phyloP scores from a whole-genome alignment of 2,797 vertebrate species.

The Neopelma chrysocephalum region DNA sequence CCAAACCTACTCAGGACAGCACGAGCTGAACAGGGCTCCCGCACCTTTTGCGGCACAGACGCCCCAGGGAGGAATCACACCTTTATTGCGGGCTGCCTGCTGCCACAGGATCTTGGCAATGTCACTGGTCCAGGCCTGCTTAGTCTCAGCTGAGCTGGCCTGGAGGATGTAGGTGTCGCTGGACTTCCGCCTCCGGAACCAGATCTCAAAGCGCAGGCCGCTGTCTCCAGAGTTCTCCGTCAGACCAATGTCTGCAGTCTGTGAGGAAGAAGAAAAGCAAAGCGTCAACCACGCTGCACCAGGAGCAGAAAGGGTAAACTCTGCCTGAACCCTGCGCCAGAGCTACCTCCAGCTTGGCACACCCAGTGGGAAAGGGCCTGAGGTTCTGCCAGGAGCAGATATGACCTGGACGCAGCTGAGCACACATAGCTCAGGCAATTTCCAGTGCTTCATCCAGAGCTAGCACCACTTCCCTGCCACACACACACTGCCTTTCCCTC shows the following conservation, averaged over 20 bases:
- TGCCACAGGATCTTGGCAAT: constrained; percentile 92
- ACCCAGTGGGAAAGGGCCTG: neutral
- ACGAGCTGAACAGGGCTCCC: neutral
- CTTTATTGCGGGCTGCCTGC: constrained; percentile 93
- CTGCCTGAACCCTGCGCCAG: neutral
- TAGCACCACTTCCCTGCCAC: neutral
- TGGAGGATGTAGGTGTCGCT: constrained; percentile 91
- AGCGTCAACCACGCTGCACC: neutral
- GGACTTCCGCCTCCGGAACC: constrained; percentile 92
- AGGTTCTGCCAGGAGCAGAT: neutral
- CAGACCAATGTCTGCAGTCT: constrained; percentile 96
- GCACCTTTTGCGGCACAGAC: constrained; percentile 19
- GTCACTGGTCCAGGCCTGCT: constrained; percentile 89
- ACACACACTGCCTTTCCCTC: neutral
- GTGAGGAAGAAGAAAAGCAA: neutral
- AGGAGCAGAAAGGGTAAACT: neutral
- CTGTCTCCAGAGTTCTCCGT: constrained; percentile 89
- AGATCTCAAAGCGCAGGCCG: constrained; percentile 91
- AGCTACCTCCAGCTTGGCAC: neutral
- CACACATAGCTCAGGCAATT: neutral
- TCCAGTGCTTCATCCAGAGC: neutral
- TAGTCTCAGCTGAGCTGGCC: constrained; percentile 80
- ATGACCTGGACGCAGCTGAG: neutral
- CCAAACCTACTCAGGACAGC: constrained; percentile 47
- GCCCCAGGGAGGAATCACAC: constrained; percentile 67